Base-by-base conservation (phyloP, 2,113 vertebrate genomes). In the Sinocyclocheilus anshuiensis region DNA sequence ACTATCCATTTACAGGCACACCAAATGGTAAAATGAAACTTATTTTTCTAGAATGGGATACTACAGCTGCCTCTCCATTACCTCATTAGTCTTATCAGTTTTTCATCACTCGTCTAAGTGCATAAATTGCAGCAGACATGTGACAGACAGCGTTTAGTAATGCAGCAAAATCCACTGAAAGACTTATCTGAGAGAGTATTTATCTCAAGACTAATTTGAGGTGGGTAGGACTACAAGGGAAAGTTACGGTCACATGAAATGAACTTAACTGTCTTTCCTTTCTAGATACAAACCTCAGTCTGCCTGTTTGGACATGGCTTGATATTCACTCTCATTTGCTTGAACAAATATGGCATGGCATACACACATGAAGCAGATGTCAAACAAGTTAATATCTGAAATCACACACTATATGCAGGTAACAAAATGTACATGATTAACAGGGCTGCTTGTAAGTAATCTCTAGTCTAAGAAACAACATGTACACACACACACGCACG, bases 231-330 rank as follows among this genome's bases (percentile, higher is more conserved):
- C 20, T 42, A 61, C 18, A 61, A 24, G 33, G 76, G 50, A n/a
- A 63, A 80, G 63, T 65, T 65, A 81, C 6, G 4, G 45, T 81
- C 33, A 81, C 57, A 81, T 65, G 36, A 45, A 81, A 65, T 81
- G 3, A 81, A 81, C 78, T 63, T n/a, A 48, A 48, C 22, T 45
- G 36, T 22, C 72, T 75, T 48, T 71, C 57, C 59, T 81, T 36
- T 65, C 20, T 59, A 81, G 57, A 81, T 42, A n/a, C 9, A 63
- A 65, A 24, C 36, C 22, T 45, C 78, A 24, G 57, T 81, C 57
- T 65, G 59, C 36, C 36, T 65, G 57, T 81, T n/a, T 81, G 29
- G 20, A 36, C 33, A 36, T 78, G 53, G 50, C 77, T 57, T 79
- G 16, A 39, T 63, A 12, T 63, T 81, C 12, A 13, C 50, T 57